Percentiles rank a stretch among this genome's conserved stretches.
Conservation (phyloP, 1,140 invertebrate genomes). For the Drosophila biarmipes region DNA sequence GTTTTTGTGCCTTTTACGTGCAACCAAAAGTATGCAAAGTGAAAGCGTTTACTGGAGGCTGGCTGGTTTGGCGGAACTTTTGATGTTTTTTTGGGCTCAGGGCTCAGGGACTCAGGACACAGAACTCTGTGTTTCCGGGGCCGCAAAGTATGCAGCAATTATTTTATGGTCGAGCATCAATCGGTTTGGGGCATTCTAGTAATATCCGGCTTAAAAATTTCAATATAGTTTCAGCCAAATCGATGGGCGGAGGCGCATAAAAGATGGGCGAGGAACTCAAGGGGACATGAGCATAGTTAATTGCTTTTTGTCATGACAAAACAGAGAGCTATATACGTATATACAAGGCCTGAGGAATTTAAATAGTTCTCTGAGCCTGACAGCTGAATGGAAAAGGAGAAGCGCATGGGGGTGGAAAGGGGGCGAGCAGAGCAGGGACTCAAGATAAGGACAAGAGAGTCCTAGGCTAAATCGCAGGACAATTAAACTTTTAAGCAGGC, state of each 20-base stretch:
- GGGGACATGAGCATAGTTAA: constrained; percentile 58
- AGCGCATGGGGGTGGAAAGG: constrained; percentile 2
- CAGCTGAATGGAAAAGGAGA: constrained; percentile 49
- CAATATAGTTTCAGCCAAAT: constrained; percentile 65
- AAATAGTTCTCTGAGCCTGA: constrained; percentile 57
- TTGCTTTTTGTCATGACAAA: constrained; percentile 42
- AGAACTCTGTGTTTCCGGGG: not conserved
- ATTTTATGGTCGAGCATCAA: constrained; percentile 59
- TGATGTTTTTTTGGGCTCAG: constrained; percentile 35
- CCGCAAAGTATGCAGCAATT: constrained; percentile 60
- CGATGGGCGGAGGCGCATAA: constrained; percentile 35
- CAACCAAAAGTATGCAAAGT: constrained; percentile 49
- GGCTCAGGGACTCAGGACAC: not conserved
- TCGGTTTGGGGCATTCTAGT: constrained; percentile 62
- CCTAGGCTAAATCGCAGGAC: constrained; percentile 60
- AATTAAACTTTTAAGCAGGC: constrained; percentile 80
- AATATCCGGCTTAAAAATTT: constrained; percentile 79
- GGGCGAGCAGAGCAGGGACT: not conserved
- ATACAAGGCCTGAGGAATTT: constrained; percentile 17
- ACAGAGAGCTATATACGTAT: not conserved
- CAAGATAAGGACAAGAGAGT: constrained; percentile 40
- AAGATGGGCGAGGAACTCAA: not conserved
- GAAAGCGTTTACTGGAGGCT: constrained; percentile 37
- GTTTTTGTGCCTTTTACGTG: constrained; percentile 49
- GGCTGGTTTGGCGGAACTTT: constrained; percentile 26